Conservation (phyloP, 1,140 invertebrate species). For the Armadillidium nasatum region DNA sequence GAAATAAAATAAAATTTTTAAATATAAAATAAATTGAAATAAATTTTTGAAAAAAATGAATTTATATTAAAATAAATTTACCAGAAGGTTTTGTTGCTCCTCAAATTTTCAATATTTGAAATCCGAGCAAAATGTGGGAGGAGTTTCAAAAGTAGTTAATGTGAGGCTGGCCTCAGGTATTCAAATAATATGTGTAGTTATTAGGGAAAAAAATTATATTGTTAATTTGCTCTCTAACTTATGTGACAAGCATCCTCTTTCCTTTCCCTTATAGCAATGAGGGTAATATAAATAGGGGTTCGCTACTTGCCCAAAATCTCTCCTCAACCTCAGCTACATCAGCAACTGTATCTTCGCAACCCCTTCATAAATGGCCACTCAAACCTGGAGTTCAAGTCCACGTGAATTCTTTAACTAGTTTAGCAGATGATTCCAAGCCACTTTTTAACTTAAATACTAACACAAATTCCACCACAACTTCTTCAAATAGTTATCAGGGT, state of each 20-base stretch:
- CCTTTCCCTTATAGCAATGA: conserved; percentile 37
- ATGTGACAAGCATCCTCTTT: conserved; percentile 27
- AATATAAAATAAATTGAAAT: no score
- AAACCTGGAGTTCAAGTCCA: conserved; percentile 81
- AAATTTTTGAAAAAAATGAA: no score
- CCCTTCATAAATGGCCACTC: conserved; percentile 69
- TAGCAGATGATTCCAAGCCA: conserved; percentile 59
- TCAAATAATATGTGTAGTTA: not conserved
- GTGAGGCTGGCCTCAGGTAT: no score
- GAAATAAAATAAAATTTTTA: no score
- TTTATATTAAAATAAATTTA: no score
- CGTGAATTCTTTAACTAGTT: conserved; percentile 54
- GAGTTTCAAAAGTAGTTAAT: no score
- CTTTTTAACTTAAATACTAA: conserved; percentile 50
- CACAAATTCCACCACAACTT: conserved; percentile 46
- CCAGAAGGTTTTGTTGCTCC: no score
- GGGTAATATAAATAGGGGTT: conserved; percentile 25
- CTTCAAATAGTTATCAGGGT: conserved; percentile 41
- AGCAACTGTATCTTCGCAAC: conserved; percentile 34
- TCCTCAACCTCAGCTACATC: conserved; percentile 30
- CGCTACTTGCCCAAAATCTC: conserved; percentile 29
- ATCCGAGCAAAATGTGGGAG: no score
- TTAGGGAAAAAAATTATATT: not conserved
- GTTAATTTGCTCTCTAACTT: not conserved
- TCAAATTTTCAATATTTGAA: no score